A percentile compares a stretch with the other conserved stretches of the same genome.
These are phyloP conservation scores for Drosophila multiciliata DNA, from an alignment of 2,888 invertebrate species.

Conservation along the genomic window DNA sequence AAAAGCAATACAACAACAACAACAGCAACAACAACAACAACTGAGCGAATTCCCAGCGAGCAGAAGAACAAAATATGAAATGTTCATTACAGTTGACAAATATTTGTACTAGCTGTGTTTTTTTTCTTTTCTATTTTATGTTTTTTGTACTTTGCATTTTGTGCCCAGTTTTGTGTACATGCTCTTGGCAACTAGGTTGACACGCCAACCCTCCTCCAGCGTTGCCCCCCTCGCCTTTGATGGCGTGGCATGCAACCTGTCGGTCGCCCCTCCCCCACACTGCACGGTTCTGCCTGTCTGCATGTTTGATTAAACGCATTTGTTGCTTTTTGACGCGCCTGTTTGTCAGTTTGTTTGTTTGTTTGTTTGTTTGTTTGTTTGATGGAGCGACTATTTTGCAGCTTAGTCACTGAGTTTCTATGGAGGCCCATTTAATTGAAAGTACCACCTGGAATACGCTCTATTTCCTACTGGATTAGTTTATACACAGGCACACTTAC, in stretches of 20 bases:
- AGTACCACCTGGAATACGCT: slow-evolving; percentile 45
- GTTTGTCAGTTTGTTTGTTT: slow-evolving; percentile 37
- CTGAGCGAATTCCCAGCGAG: slow-evolving; percentile 25
- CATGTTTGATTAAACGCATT: slow-evolving; percentile 80
- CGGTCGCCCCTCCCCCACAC: neutral
- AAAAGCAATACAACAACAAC: slow-evolving; percentile 57
- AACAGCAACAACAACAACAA: slow-evolving; percentile 16
- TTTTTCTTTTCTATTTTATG: slow-evolving; percentile 33
- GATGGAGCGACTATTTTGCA: slow-evolving; percentile 48
- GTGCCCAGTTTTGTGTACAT: slow-evolving; percentile 57
- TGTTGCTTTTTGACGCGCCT: slow-evolving; percentile 75
- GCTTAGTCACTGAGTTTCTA: slow-evolving; percentile 51
- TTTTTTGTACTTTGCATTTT: slow-evolving; percentile 58
- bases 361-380: slow-evolving; percentile 26
- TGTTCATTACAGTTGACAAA: slow-evolving; percentile 81
- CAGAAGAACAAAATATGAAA: slow-evolving; percentile 72
- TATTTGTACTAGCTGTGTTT: slow-evolving; percentile 70
- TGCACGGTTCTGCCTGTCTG: slow-evolving; percentile 23
- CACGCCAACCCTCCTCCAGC: slow-evolving; percentile 14
- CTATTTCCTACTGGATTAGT: slow-evolving; percentile 59
- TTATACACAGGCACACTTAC: slow-evolving; percentile 14
- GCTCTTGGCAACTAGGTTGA: slow-evolving; percentile 58
- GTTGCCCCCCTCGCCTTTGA: slow-evolving; percentile 30
- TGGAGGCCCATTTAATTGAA: slow-evolving; percentile 57
- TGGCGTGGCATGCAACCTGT: slow-evolving; percentile 30